Base-by-base conservation (phyloP, 2,113 vertebrate species). In the Caretta caretta region DNA sequence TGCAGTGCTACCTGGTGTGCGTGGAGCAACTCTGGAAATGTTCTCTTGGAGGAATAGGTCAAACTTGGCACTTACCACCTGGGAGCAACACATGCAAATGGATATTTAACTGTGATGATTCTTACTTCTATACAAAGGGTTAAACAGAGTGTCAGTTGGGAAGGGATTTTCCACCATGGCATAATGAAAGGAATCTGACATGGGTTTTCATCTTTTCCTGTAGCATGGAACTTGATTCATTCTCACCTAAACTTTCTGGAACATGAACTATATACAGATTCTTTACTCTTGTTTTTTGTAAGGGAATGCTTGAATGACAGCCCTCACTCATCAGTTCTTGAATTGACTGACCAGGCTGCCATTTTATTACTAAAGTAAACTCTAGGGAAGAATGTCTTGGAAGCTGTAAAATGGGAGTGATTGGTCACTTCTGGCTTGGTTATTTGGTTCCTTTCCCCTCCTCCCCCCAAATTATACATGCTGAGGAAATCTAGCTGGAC, bases 141-240 rank as follows among this genome's bases (percentile, higher is more conserved):
- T 42, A 81, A 88, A 88, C 35, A 57, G 50, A 35, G 3, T 54
- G 38, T 10, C 8, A 88, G 17, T 27, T 59, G 27, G 19, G n/a
- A 95, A 86, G 86, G 42, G 35, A 88, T 84, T 96, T 96, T 93
- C 83, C 49, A 51, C 56, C 96, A 80, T 78, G 42, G 2, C 14
- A 10, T 9, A 75, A 93, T 84, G 17, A 5, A 49, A 56, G 29
- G 16, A 2, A 11, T 4, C 78, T n/a, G 51, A 29, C 24, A 10
- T 56, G 82, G 6, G 22, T 76, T 59, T 51, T 51, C 62, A 42
- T 31, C 10, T 54, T 53, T 42, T n/a, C 24, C 7, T 90, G 20
- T 38, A 87, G 69, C 13, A 46, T 57, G 89, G 81, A 91, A 19
- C 27, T 25, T 90, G 82, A 92, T 46, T 95, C 90, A 93, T 87